Percentiles rank a stretch among this genome's conserved stretches.
These are phyloP conservation scores for Clarias fuscus DNA, from an alignment of 2,797 vertebrate genomes.

Conservation along the genomic window DNA sequence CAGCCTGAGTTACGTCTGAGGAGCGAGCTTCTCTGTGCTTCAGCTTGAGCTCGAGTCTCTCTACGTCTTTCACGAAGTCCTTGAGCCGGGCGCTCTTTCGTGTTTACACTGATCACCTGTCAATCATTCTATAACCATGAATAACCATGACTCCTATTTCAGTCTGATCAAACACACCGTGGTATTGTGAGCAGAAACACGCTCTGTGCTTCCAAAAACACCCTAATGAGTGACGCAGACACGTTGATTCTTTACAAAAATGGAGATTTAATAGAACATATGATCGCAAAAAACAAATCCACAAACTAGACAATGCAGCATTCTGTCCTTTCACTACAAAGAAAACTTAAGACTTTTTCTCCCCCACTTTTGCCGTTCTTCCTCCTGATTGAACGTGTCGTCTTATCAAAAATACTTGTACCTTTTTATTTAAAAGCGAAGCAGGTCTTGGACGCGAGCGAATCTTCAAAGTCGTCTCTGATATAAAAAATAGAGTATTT, in stretches of 20 bases:
- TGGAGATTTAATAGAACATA: neutral
- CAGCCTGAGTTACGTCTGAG: no score
- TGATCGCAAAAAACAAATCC: constrained; percentile 34
- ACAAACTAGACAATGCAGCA: constrained; percentile 69
- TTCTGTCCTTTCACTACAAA: constrained; percentile 66
- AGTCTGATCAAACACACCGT: no score
- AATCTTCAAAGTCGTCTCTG: constrained; percentile 32
- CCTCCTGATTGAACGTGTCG: neutral
- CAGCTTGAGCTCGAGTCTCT: no score
- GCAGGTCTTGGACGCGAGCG: neutral
- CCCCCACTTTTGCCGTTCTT: neutral
- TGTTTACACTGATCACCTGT: no score
- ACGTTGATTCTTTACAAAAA: neutral
- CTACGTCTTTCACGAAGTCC: no score
- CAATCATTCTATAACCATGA: no score
- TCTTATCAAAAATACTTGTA: constrained; percentile 18
- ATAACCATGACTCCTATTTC: no score
- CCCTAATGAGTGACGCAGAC: neutral
- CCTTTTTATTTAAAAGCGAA: no score
- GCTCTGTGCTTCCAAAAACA: no score
- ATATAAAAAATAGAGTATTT: constrained; percentile 78
- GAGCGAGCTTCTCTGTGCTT: no score
- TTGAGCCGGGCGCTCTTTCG: no score
- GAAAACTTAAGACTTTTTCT: constrained; percentile 60
- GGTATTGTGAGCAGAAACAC: no score